A percentile compares a stretch with the other conserved stretches of the same genome.
Evolutionary conservation across 2,113 vertebrate species (phyloP).

Genomic region (Lepisosteus osseus): DNA sequence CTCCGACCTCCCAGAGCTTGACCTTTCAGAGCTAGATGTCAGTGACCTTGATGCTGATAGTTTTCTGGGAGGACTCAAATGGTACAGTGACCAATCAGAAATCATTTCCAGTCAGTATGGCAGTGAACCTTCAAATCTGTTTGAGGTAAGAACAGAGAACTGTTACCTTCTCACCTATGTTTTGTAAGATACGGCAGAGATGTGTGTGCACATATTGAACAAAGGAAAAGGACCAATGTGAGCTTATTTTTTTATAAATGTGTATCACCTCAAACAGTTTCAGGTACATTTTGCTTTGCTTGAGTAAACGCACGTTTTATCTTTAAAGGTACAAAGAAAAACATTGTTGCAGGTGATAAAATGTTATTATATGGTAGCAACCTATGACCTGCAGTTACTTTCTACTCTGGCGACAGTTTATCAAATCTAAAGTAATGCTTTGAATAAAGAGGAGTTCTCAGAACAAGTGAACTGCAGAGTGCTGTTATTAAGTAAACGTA

Average conservation of each 20-base stretch:
- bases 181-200: neutral
- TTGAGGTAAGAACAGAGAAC: slow-evolving; percentile 79
- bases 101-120: slow-evolving; percentile 96
- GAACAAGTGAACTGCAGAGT: slow-evolving; percentile 38
- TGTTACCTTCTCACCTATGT: neutral
- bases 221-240: no score
- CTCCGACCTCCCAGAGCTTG: slow-evolving; percentile 96
- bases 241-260: no score
- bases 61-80: slow-evolving; percentile 96
- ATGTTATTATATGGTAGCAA: slow-evolving; percentile 31
- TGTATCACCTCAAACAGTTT: neutral
- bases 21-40: slow-evolving; percentile 98
- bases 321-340: slow-evolving; percentile 43
- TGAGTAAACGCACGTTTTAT: slow-evolving; percentile 47
- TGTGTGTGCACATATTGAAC: neutral
- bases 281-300: slow-evolving; percentile 27
- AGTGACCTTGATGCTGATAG: slow-evolving; percentile 94
- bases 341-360: slow-evolving; percentile 43
- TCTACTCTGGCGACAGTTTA: slow-evolving; percentile 36
- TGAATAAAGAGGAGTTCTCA: slow-evolving; percentile 30
- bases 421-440: slow-evolving; percentile 47
- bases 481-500: slow-evolving; percentile 37
- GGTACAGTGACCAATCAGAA: slow-evolving; percentile 99
- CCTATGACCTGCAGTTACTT: slow-evolving; percentile 52
- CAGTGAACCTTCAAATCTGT: slow-evolving; percentile 90